Conservation (phyloP, 2,113 vertebrate genomes). For the Daboia siamensis region DNA sequence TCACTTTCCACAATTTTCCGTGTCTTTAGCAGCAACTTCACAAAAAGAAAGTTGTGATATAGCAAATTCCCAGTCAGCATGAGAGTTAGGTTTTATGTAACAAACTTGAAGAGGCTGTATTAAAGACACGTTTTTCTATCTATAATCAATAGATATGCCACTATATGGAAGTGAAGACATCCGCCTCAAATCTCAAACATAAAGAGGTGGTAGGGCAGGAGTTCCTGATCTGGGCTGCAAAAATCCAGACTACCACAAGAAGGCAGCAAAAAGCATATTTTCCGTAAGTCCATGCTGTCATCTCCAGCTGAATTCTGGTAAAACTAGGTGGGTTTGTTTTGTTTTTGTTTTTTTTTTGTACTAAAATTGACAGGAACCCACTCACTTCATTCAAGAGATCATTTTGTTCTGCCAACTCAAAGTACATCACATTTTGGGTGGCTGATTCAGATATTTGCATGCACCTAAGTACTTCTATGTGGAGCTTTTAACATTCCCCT, state of each 20-base stretch:
- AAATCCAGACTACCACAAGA: background rate
- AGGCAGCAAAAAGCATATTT: background rate
- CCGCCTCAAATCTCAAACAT: background rate
- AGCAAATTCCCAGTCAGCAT: background rate
- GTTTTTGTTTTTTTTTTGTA: background rate
- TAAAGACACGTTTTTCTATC: background rate
- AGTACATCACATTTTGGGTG: background rate
- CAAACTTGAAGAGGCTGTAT: background rate
- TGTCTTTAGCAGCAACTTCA: background rate
- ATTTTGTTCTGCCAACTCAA: background rate
- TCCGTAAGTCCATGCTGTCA: background rate
- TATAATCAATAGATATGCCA: background rate
- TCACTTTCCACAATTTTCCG: background rate
- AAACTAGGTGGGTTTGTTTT: background rate
- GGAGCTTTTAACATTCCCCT: background rate
- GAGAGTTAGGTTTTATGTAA: background rate
- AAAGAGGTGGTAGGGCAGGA: background rate
- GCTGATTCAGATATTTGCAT: background rate
- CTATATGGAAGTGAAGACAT: background rate
- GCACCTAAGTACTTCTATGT: background rate
- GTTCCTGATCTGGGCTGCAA: background rate
- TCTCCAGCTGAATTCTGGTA: background rate
- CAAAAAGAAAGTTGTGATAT: background rate
- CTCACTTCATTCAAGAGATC: background rate
- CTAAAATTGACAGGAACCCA: background rate